Base-by-base conservation (phyloP, 2,113 vertebrate genomes). In the Aegotheles bennettii region DNA sequence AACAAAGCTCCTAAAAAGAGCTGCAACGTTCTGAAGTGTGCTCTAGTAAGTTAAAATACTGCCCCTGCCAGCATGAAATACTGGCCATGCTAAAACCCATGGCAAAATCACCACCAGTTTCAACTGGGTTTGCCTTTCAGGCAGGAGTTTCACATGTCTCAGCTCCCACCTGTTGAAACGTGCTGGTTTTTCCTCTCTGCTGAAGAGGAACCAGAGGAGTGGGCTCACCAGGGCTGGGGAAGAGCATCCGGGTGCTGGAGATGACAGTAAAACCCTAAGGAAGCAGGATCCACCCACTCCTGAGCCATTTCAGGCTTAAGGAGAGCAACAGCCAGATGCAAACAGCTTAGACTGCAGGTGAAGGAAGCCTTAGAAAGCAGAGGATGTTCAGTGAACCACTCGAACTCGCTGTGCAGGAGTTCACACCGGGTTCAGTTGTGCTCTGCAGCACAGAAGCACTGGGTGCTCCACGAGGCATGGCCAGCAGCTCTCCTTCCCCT, bases 351-450 rank as follows among this genome's bases (percentile, higher is more conserved):
- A 4, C n/a, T 38, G 8, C 33, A 60, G 36, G 6, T 6, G 42
- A 25, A 87, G 73, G 38, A 70, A 93, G 54, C 40, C 47, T 61
- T 47, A 29, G 61, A 36, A 42, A 57, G 70, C 59, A 45, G 38
- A 26, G 38, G n/a, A 42, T 3, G 16, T 16, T 40, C 24, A 24
- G 26, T 7, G 61, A 51, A 50, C 15, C 0, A 1, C 26, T 53
- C 38, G 13, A 40, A 35, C 23, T 24, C 12, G 0, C 45, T 33
- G 57, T 8, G 17, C 57, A 75, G 36, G 36, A 42, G 68, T 45
- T 65, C 48, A 9, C 43, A n/a, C 33, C 4, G 0, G 1, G 6
- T 14, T 11, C 5, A 3, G 11, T 16, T 4, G 0, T 10, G 47
- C n/a, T 78, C 26, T 47, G 40, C 19, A 21, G 14, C n/a, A 28